Conservation (phyloP, 2,888 invertebrate genomes). For the Steinernema carpocapsae region DNA sequence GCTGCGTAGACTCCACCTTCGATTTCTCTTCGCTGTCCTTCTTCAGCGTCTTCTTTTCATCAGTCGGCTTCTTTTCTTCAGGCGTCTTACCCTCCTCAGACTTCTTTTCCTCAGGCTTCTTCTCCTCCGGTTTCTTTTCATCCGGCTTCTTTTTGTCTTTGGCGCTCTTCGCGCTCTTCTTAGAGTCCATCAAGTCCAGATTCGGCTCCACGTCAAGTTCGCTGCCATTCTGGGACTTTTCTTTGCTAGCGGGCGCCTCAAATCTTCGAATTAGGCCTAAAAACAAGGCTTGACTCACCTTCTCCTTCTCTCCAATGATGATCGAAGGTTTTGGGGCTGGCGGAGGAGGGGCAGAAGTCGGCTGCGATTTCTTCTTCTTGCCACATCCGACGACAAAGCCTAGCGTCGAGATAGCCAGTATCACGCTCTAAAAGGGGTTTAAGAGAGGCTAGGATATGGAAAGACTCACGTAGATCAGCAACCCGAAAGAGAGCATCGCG, state of each 20-base stretch:
- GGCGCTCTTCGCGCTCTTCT: background rate
- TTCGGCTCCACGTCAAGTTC: slow-evolving; percentile 12
- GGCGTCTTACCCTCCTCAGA: background rate
- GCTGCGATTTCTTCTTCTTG: slow-evolving; percentile 9
- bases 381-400: background rate
- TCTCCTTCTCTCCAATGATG: slow-evolving; percentile 5
- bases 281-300: background rate
- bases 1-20: background rate
- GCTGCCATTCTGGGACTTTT: background rate
- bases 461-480: slow-evolving; percentile 3
- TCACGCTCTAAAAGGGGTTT: background rate
- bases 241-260: background rate
- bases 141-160: background rate
- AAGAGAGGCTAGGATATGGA: background rate
- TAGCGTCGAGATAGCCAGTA: background rate
- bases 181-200: background rate
- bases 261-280: background rate
- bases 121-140: too few species aligned
- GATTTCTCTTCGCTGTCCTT: background rate
- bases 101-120: too few species aligned
- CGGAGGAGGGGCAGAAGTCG: background rate
- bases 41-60: background rate
- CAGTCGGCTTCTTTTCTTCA: background rate
- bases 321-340: background rate
- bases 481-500: slow-evolving; percentile 14